Conservation (phyloP, 2,888 invertebrate genomes). For the Gandaritis pyraliata region DNA sequence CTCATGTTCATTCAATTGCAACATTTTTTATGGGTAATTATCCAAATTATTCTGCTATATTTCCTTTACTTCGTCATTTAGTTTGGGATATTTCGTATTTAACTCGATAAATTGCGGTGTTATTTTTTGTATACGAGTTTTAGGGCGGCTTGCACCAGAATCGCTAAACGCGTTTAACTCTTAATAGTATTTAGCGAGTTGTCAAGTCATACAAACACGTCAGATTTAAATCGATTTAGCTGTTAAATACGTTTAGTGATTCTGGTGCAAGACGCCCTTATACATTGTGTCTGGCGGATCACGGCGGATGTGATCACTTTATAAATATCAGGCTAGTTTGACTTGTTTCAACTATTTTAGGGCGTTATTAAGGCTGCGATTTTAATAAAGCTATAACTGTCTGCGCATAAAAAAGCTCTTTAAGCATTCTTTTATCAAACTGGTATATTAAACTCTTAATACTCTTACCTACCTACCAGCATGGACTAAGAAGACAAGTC, state of each 20-base stretch:
- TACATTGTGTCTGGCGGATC: background rate
- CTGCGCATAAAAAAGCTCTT: background rate
- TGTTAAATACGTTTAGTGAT: too few relatives aligned
- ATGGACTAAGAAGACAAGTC: too few relatives aligned
- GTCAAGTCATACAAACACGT: too few relatives aligned
- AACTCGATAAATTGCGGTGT: background rate
- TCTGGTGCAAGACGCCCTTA: too few relatives aligned
- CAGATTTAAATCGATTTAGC: too few relatives aligned
- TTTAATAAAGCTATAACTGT: background rate
- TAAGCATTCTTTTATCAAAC: background rate
- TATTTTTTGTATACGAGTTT: background rate
- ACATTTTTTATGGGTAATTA: conserved; percentile 42
- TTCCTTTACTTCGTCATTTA: conserved; percentile 33
- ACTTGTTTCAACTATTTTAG: background rate
- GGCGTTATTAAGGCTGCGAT: too few relatives aligned
- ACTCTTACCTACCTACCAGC: too few relatives aligned
- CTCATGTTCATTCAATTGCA: conserved; percentile 43
- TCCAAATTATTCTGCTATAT: conserved; percentile 37
- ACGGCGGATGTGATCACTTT: conserved; percentile 2
- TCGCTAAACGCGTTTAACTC: too few relatives aligned
- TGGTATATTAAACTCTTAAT: too few relatives aligned
- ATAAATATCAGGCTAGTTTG: background rate
- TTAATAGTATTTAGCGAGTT: too few relatives aligned
- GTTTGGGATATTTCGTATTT: background rate
- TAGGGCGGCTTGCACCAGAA: too few relatives aligned